Evolutionary conservation across 2,113 vertebrate genomes (phyloP).

Genomic region (Pyxicephalus adspersus): DNA sequence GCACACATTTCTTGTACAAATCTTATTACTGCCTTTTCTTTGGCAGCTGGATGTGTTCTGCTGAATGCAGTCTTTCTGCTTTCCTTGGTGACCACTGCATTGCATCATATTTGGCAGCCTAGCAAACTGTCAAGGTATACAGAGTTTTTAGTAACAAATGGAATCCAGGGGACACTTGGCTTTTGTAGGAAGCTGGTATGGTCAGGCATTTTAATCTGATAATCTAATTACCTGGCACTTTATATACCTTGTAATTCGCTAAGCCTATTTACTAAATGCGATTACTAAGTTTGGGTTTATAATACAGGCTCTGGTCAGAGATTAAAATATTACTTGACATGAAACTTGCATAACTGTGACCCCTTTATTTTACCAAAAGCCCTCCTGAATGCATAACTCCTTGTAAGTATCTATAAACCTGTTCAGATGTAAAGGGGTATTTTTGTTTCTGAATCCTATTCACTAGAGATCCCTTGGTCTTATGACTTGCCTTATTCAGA

Average conservation of each 20-base stretch:
- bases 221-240: constrained; percentile 14
- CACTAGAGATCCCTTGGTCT: too few species aligned
- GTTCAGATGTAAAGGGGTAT: too few species aligned
- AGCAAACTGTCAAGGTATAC: neutral
- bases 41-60: neutral
- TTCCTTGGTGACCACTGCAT: constrained; percentile 20
- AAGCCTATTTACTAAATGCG: neutral
- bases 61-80: constrained; percentile 13
- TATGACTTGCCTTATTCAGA: too few species aligned
- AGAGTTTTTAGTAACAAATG: constrained; percentile 2
- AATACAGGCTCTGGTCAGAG: neutral
- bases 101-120: constrained; percentile 35
- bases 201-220: constrained; percentile 15
- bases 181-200: neutral
- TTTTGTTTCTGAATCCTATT: too few species aligned
- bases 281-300: constrained; percentile 16
- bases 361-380: neutral
- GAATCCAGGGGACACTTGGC: neutral
- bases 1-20: too few species aligned
- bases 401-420: too few species aligned
- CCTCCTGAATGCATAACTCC: neutral
- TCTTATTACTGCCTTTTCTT: too few species aligned
- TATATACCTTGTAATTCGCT: constrained; percentile 6
- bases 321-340: neutral
- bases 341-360: neutral